Base-by-base conservation (phyloP, 2,797 vertebrate species). In the Phoxinus dragarum region DNA sequence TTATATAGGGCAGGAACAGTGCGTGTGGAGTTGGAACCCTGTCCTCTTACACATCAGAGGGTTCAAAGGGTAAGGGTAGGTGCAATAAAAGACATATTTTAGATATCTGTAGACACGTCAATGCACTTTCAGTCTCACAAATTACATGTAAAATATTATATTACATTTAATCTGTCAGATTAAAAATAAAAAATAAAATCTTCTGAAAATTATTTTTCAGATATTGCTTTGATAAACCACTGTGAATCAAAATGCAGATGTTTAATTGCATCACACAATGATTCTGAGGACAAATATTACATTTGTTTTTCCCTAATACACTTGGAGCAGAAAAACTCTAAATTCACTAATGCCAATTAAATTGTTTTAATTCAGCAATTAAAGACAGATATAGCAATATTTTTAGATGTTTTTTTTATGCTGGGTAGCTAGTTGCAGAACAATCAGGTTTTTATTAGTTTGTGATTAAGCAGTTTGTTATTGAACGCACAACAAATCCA, bases 51-150 rank as follows among this genome's bases (percentile, higher is more conserved):
- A 89, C 90, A 90, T 88, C 90, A 87, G 80, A 71, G 84, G 91
- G 91, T 87, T 90, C 87, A 89, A 92, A 87, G 88, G 86, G 89
- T 80, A 92, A 87, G 88, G 86, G 89, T 80, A 88, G 6, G 40
- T 21, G 61, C 40, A 3, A 79, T 77, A 66, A 76, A 10, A 27
- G 47, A 81, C 52, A 16, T 11, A 49, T 17, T 38, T 16, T 75
- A 81, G 82, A 69, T 67, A 71, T 84, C 68, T 69, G 66, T 76
- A 83, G 42, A 42, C 40, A 69, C 2, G 27, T 68, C 52, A 11
- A 36, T 77, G 17, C 47, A 54, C 52, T 44, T 14, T 72, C 38
- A 16, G 42, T 27, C 56, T 75, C 40, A 36, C n/a, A 40, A 27
- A 69, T 47, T 8, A 42, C 10, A 44, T 27, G 21, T 17, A 49